Conservation (phyloP, 2,113 vertebrate genomes). For the Dolichallabes microphthalmus region DNA sequence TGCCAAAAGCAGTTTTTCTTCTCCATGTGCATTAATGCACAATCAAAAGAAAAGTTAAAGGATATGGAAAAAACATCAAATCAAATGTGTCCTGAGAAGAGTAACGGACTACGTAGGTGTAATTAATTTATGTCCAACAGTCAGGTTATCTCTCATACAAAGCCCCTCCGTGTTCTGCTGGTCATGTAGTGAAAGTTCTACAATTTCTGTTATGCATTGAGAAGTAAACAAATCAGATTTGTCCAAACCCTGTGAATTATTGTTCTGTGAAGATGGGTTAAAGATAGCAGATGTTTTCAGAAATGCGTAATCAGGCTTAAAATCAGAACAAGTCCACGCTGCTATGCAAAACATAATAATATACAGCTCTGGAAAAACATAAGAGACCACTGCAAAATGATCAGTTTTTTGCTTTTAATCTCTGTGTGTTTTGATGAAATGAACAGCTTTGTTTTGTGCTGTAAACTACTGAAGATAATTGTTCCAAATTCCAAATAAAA, state of each 20-base stretch:
- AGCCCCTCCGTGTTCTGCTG: neutral
- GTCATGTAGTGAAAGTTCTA: neutral
- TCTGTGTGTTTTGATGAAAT: too few relatives aligned
- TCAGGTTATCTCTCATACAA: neutral
- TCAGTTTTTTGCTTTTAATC: too few relatives aligned
- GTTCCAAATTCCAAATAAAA: too few relatives aligned
- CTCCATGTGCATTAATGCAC: neutral
- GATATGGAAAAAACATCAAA: neutral
- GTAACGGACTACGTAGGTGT: neutral
- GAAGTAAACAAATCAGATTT: neutral
- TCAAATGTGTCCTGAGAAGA: neutral
- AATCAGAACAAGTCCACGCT: neutral
- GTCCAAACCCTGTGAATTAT: neutral
- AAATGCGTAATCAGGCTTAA: neutral
- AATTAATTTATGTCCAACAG: neutral
- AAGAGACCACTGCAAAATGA: too few relatives aligned
- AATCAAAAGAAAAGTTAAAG: neutral
- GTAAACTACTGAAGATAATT: too few relatives aligned
- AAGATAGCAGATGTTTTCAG: neutral
- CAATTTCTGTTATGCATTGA: too few relatives aligned
- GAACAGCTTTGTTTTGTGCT: too few relatives aligned
- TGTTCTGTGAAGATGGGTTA: neutral
- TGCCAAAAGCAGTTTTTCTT: constrained; percentile 1
- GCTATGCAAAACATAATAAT: neutral
- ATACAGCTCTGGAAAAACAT: too few relatives aligned